Evolutionary conservation across 2,888 invertebrate genomes (phyloP).

Genomic region (Pristionchus arcanus): DNA sequence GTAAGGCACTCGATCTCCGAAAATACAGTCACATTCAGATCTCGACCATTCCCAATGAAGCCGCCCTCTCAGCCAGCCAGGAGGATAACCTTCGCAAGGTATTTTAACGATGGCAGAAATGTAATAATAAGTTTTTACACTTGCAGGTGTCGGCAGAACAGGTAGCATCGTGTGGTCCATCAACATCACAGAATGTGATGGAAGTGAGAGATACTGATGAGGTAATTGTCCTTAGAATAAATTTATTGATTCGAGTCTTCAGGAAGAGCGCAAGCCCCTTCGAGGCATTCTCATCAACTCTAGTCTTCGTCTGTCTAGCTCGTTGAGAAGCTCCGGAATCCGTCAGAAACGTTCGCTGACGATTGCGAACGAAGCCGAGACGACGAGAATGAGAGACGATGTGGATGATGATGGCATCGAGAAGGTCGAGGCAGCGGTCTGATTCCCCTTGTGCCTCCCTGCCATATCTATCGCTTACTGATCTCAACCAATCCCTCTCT

Average conservation of each 20-base stretch:
- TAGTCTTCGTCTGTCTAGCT: not conserved
- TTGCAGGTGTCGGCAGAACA: not conserved
- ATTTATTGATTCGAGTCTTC: not conserved
- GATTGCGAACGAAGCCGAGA: constrained; percentile 10
- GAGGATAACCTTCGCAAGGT: constrained; percentile 46
- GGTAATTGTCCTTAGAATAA: not conserved
- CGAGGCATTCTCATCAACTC: constrained; percentile 48
- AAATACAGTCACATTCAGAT: not conserved
- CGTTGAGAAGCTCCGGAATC: not conserved
- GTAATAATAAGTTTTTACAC: too few species aligned
- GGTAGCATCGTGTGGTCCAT: not conserved
- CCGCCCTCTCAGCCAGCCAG: constrained; percentile 32
- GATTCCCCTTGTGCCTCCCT: not conserved
- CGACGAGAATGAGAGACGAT: not conserved
- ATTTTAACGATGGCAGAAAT: not conserved
- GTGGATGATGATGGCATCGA: not conserved
- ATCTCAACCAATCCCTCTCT: not conserved
- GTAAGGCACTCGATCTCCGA: not conserved
- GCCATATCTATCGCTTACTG: constrained; percentile 7
- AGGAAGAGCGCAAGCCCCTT: constrained; percentile 53
- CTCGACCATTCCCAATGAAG: constrained; percentile 50
- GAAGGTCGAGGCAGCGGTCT: not conserved
- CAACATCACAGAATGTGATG: not conserved
- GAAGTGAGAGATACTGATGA: not conserved
- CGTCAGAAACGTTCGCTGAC: constrained; percentile 46